phyloP scores from a whole-genome alignment of 2,797 vertebrate genomes.

The Bovichtus diacanthus region DNA sequence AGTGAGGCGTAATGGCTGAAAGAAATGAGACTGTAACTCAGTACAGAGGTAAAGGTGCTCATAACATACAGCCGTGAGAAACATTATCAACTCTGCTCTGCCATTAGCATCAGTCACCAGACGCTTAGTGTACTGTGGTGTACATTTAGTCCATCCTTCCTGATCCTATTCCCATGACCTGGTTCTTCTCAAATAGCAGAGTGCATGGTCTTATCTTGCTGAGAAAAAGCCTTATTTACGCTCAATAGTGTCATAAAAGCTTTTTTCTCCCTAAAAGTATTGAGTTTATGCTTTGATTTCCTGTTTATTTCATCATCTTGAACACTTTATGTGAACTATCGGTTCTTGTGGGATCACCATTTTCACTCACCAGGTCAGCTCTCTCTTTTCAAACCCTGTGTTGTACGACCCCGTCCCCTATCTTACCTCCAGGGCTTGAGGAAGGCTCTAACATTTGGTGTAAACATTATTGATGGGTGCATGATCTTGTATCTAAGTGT shows the following conservation, averaged over 20 bases:
- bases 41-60: conserved; percentile 28
- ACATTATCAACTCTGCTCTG: conserved; percentile 36
- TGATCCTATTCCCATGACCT: conserved; percentile 49
- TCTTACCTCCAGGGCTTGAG: neutral
- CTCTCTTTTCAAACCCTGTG: neutral
- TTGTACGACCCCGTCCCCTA: neutral
- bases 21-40: neutral
- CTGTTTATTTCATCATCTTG: neutral
- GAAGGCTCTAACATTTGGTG: conserved; percentile 14
- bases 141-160: conserved; percentile 16
- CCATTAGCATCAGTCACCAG: conserved; percentile 43
- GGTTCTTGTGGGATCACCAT: neutral
- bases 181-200: conserved; percentile 47
- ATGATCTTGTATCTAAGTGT: conserved; percentile 19
- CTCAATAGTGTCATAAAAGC: neutral
- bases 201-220: conserved; percentile 32
- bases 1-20: neutral
- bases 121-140: conserved; percentile 20
- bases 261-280: neutral
- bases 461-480: conserved; percentile 31
- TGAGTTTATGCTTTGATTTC: neutral
- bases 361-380: neutral
- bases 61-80: neutral
- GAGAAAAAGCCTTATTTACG: conserved; percentile 19
- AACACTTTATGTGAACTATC: neutral